These are phyloP conservation scores for Pleuronectes platessa DNA, from an alignment of 2,113 vertebrate species.

Conservation along the genomic window DNA sequence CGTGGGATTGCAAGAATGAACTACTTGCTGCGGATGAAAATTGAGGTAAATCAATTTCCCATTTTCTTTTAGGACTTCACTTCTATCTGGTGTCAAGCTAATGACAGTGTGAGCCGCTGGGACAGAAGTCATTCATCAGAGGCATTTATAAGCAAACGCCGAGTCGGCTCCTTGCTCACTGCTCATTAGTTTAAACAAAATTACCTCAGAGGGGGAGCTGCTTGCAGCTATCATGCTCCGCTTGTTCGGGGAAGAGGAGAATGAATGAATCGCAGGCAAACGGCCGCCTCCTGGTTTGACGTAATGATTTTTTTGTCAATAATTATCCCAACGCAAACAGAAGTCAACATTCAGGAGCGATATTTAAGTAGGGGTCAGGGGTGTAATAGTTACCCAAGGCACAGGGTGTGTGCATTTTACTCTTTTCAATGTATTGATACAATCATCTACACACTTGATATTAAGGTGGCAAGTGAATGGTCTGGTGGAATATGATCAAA, in stretches of 20 bases:
- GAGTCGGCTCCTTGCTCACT: conserved; percentile 50
- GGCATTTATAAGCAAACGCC: conserved; percentile 69
- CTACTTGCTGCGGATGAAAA: conserved; percentile 76
- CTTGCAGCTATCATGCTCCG: conserved; percentile 47
- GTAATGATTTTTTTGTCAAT: conserved; percentile 24
- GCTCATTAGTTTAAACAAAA: conserved; percentile 80
- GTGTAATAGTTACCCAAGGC: background rate
- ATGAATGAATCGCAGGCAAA: conserved; percentile 31
- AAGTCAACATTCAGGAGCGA: conserved; percentile 20
- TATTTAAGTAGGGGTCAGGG: background rate
- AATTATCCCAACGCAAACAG: conserved; percentile 10
- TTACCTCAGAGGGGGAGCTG: conserved; percentile 71
- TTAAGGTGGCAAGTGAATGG: background rate
- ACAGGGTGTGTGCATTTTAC: no score
- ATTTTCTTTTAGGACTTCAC: conserved; percentile 80
- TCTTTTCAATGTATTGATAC: background rate
- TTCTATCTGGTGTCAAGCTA: conserved; percentile 78
- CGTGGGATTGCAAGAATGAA: conserved; percentile 71
- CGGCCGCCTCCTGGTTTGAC: conserved; percentile 11
- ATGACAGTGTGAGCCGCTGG: conserved; percentile 73
- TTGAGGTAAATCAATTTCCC: conserved; percentile 83
- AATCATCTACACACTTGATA: no score
- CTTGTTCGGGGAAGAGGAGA: conserved; percentile 21
- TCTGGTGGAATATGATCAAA: background rate
- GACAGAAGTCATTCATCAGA: conserved; percentile 82